These are phyloP conservation scores for Drosophila niveifrons DNA, from an alignment of 2,888 invertebrate species.

Conservation along the genomic window DNA sequence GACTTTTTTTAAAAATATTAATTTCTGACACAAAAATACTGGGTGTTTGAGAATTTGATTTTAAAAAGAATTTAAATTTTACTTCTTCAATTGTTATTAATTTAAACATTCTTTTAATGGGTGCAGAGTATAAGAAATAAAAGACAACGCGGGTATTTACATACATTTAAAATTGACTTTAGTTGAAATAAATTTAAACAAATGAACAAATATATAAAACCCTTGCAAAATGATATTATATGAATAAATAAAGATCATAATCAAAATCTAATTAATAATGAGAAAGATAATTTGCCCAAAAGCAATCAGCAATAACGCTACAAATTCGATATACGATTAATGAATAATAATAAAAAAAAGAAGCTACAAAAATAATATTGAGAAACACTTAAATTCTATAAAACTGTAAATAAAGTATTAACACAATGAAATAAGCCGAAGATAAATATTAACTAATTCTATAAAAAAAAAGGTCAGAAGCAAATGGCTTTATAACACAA, in stretches of 20 bases:
- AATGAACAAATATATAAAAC: not conserved
- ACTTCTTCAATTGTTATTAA: not conserved
- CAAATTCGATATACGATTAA: not conserved
- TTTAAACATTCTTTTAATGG: not conserved
- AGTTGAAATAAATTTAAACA: not conserved
- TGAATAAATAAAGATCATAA: not conserved
- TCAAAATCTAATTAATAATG: not conserved
- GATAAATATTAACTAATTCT: not conserved
- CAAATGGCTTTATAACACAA: not conserved
- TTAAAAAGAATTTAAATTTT: not conserved
- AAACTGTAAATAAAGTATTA: slow-evolving; percentile 23
- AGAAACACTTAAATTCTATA: not conserved
- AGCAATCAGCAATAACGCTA: not conserved
- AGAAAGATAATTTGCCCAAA: too few relatives aligned
- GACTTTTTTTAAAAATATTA: not conserved
- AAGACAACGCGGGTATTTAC: slow-evolving; percentile 17
- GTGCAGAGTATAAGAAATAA: not conserved
- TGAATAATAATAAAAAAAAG: not conserved
- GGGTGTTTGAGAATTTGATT: not conserved
- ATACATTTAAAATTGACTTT: not conserved
- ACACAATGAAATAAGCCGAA: not conserved
- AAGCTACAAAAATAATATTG: not conserved
- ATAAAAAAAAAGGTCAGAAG: not conserved
- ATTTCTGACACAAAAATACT: not conserved
- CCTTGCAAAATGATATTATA: not conserved